Evolutionary conservation across 2,113 vertebrate genomes (phyloP).

Genomic region (Cynoglossus semilaevis): DNA sequence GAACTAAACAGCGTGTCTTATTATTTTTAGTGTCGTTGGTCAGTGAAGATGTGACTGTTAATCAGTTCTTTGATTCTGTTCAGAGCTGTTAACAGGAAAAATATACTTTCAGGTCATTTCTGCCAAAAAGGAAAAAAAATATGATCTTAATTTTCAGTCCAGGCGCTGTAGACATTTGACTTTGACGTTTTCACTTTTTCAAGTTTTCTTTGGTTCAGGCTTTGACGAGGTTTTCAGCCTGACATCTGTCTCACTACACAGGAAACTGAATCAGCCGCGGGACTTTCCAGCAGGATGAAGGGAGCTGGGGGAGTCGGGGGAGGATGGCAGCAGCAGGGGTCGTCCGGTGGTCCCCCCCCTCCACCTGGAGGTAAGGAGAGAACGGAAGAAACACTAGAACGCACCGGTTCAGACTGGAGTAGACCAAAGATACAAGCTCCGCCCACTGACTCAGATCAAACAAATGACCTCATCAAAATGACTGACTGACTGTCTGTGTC

Average conservation of each 20-base stretch:
- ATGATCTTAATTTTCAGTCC: no score
- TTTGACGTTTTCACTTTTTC: background rate
- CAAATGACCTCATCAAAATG: background rate
- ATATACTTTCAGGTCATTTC: no score
- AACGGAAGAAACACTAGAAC: background rate
- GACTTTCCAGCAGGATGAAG: conserved; percentile 63
- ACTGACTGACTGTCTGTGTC: background rate
- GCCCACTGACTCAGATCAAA: no score
- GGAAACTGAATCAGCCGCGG: conserved; percentile 58
- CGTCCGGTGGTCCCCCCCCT: conserved; percentile 52
- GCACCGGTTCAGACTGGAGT: background rate
- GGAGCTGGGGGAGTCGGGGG: conserved; percentile 65
- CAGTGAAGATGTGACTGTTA: no score
- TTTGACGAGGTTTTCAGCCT: background rate
- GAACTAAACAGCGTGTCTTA: no score
- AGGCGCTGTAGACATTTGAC: no score
- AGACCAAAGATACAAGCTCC: no score
- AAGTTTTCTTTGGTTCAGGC: background rate
- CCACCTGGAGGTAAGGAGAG: conserved; percentile 71
- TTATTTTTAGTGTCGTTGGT: no score
- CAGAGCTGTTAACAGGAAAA: no score
- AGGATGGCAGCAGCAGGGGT: conserved; percentile 44
- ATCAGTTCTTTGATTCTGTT: no score
- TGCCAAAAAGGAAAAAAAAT: no score
- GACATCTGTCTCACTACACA: conserved; percentile 25